phyloP scores from a whole-genome alignment of 2,797 vertebrate genomes.

The Brachyalestes nurse region DNA sequence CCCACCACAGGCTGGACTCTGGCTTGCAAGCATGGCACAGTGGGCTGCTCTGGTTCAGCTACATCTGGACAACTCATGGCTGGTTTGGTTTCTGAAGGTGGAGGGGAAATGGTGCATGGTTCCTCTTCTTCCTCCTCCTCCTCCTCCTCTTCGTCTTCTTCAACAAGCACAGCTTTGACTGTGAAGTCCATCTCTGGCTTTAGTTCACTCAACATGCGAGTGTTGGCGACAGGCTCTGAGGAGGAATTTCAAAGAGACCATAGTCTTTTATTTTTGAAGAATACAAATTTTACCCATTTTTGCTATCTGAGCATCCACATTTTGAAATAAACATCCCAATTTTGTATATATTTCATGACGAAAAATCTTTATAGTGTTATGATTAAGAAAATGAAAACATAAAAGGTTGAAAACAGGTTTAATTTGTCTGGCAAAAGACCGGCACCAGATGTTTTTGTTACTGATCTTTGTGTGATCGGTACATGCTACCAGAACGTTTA shows the following conservation, averaged over 20 bases:
- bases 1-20: background rate
- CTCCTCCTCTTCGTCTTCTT: constrained; percentile 74
- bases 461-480: no score
- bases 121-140: constrained; percentile 51
- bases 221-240: constrained; percentile 55
- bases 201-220: constrained; percentile 60
- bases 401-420: no score
- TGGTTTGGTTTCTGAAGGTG: constrained; percentile 27
- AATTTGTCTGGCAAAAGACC: no score
- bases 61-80: constrained; percentile 15
- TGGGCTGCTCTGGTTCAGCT: constrained; percentile 33
- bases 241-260: constrained; percentile 25
- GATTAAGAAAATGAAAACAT: no score
- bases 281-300: background rate
- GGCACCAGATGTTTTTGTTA: no score
- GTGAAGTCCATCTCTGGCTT: constrained; percentile 66
- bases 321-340: no score
- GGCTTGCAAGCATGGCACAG: constrained; percentile 7
- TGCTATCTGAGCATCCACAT: background rate
- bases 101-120: constrained; percentile 32
- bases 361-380: no score
- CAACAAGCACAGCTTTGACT: constrained; percentile 74
- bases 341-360: no score
- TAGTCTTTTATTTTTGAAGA: constrained; percentile 53
- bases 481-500: no score